Evolutionary conservation across 2,113 vertebrate species (phyloP).

Genomic region (Dicaeum eximium): DNA sequence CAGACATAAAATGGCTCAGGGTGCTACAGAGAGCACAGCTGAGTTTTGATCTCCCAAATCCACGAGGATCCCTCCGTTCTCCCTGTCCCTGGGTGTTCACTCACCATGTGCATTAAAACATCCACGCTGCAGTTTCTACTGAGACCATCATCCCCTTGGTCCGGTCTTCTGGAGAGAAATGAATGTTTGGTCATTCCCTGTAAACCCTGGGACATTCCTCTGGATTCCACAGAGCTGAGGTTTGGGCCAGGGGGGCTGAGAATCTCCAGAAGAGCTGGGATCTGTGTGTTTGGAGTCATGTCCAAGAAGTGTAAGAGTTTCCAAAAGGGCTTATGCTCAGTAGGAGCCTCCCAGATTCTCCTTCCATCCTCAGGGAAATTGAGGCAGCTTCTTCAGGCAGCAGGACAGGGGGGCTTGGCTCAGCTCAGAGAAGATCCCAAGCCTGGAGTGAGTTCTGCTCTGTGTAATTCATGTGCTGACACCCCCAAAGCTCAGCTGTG

Average conservation of each 20-base stretch:
- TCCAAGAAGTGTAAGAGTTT: not conserved
- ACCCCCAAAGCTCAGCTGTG: not conserved
- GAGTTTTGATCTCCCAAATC: not conserved
- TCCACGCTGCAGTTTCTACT: not conserved
- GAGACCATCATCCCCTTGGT: not conserved
- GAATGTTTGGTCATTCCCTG: not conserved
- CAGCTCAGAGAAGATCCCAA: not conserved
- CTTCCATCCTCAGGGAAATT: not conserved
- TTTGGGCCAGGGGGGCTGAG: constrained; percentile 19
- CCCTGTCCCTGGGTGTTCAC: not conserved
- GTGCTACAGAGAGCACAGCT: not conserved
- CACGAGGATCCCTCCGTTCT: accelerated
- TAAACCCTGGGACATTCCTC: constrained; percentile 20
- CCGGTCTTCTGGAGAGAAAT: not conserved
- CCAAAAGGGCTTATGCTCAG: not conserved
- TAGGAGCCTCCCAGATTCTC: not conserved
- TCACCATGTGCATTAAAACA: not conserved
- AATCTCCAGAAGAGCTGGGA: not conserved
- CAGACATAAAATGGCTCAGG: not conserved
- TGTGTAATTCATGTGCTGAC: not conserved
- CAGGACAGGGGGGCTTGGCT: not conserved
- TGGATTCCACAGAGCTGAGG: constrained; percentile 28
- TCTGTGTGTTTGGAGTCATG: not conserved
- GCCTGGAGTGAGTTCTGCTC: not conserved
- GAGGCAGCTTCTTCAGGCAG: not conserved